Evolutionary conservation across 2,888 invertebrate species (phyloP).

Genomic region (Tupiocoris notatus): DNA sequence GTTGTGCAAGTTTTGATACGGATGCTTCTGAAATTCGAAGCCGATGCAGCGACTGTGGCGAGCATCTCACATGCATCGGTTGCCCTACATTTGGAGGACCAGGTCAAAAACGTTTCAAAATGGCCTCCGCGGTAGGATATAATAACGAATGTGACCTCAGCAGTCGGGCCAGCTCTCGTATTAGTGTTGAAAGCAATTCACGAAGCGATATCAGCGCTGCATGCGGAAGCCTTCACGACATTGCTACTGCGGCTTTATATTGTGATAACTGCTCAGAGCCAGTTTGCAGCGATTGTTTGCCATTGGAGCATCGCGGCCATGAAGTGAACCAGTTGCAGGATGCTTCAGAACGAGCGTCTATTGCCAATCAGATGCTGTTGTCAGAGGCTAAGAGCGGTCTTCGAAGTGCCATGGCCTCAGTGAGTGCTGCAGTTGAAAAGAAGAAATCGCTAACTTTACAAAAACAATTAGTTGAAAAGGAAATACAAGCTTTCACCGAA

Average conservation of each 20-base stretch:
- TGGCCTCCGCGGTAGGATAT: neutral
- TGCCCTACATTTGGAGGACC: neutral
- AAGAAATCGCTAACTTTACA: slow-evolving; percentile 67
- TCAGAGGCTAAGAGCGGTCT: slow-evolving; percentile 61
- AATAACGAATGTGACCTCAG: neutral
- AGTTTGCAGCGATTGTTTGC: slow-evolving; percentile 71
- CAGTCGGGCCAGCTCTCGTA: neutral
- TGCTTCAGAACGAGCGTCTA: slow-evolving; percentile 60
- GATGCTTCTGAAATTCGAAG: neutral
- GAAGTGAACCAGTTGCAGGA: slow-evolving; percentile 63
- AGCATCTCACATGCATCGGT: neutral
- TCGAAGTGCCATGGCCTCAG: slow-evolving; percentile 56
- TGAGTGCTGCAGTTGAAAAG: slow-evolving; percentile 58
- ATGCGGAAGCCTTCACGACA: slow-evolving; percentile 45
- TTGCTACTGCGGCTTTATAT: slow-evolving; percentile 54
- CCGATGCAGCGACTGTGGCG: neutral
- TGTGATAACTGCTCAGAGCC: slow-evolving; percentile 67
- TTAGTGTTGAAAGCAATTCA: neutral
- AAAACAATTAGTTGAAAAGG: slow-evolving; percentile 64
- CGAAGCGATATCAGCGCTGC: neutral
- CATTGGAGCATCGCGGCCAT: slow-evolving; percentile 70
- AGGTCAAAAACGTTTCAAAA: neutral
- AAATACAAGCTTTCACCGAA: slow-evolving; percentile 61
- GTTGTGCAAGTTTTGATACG: neutral
- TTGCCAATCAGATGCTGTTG: slow-evolving; percentile 56